Percentiles rank a stretch among this genome's conserved stretches.
phyloP scores from a whole-genome alignment of 1,140 invertebrate genomes.

The Metaphire vulgaris region DNA sequence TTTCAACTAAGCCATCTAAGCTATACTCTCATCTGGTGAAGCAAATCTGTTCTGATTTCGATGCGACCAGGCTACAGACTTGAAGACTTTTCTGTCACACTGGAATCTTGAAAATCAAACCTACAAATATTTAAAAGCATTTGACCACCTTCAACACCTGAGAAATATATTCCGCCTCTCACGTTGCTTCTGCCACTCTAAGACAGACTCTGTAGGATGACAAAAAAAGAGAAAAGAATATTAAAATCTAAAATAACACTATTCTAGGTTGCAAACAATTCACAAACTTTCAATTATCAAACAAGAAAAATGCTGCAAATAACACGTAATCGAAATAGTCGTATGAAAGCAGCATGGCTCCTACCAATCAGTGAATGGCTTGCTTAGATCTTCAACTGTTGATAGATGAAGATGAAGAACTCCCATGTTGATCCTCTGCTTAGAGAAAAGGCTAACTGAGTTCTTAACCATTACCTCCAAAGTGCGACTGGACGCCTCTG shows the following conservation, averaged over 20 bases:
- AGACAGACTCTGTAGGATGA: background rate
- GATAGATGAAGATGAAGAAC: constrained; percentile 38
- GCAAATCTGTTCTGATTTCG: too few relatives aligned
- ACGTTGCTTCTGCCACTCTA: background rate
- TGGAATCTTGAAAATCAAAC: background rate
- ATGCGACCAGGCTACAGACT: too few relatives aligned
- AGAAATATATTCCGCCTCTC: background rate
- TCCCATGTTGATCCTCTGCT: constrained; percentile 42
- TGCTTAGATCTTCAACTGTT: constrained; percentile 36
- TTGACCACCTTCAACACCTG: background rate
- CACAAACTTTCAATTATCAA: too few relatives aligned
- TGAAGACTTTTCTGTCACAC: background rate
- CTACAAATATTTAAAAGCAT: background rate
- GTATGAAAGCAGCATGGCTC: too few relatives aligned
- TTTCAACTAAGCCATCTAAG: too few relatives aligned
- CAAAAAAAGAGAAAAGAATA: background rate
- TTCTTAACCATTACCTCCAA: constrained; percentile 47
- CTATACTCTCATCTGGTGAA: too few relatives aligned
- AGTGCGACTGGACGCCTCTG: constrained; percentile 34
- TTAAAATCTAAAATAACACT: background rate
- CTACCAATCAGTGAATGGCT: constrained; percentile 46
- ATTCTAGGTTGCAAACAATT: too few relatives aligned
- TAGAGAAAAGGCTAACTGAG: constrained; percentile 43
- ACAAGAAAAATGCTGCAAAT: too few relatives aligned
- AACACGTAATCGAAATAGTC: too few relatives aligned